Base-by-base conservation (phyloP, 1,140 invertebrate species). In the Drosophila sp. region DNA sequence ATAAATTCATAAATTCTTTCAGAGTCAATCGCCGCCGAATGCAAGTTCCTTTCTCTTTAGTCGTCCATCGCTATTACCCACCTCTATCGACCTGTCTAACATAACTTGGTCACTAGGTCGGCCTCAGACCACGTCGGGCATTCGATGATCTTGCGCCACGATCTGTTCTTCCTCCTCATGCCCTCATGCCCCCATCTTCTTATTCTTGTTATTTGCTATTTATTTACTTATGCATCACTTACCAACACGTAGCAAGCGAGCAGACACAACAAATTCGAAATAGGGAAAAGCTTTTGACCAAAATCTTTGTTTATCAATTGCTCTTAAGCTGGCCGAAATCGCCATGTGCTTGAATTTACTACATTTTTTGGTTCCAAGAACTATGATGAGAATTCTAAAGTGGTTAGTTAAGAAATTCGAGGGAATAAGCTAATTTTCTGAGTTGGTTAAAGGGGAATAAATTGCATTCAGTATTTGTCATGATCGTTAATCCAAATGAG, bases 71-170 rank as follows among this genome's bases (percentile, higher is more conserved):
- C 62, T n/a, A 7, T 41, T 51, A 56, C 43, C 65, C 65, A 51
- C 78, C 53, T 76, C 66, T 67, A 53, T 66, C 46, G 61, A 66
- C 36, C 64, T 70, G 74, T 53, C 53, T 54, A 79, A 76, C 81
- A 50, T 77, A 84, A 83, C 81, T 86, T 86, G 81, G 81, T 86
- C 81, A 86, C 81, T 86, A 82, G 81, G 81, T 86, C 81, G 81
- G 63, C 64, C 59, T 78, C 65, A 38, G 64, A 58, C 51, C 82
- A 65, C 78, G 81, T 86, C 82, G 87, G 65, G 65, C 51, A 56
- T 59, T 34, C 48, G 27, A 58, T 69, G 62, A 82, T 82, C 80
- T 83, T 74, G 81, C 74, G 65, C 72, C 58, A 71, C 65, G 57
- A 84, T 80, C 72, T 62, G 62, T 53, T 71, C 77, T 62, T 21